Percentiles rank a stretch among this genome's conserved stretches.
phyloP scores from a whole-genome alignment of 1,140 invertebrate species.

The Bacillus rossius region DNA sequence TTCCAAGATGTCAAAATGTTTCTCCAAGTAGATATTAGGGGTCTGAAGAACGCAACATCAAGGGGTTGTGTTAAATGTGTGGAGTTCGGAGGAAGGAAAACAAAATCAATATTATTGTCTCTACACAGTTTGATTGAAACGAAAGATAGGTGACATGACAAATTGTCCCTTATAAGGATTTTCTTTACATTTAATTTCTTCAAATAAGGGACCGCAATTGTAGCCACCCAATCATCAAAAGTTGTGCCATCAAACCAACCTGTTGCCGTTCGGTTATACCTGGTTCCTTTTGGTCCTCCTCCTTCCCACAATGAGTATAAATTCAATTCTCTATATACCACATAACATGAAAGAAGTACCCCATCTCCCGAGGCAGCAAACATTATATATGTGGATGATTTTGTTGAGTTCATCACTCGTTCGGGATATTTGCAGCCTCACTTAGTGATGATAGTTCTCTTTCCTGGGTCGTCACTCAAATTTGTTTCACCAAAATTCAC shows the following conservation, averaged over 20 bases:
- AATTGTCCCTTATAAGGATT: not conserved
- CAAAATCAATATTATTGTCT: conserved; percentile 18
- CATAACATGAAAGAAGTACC: conserved; percentile 13
- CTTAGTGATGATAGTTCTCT: no score
- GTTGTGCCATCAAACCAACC: conserved; percentile 27
- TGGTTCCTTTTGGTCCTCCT: conserved; percentile 15
- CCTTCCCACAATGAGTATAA: conserved; percentile 24
- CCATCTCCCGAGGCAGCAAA: conserved; percentile 27
- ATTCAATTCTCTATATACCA: conserved; percentile 25
- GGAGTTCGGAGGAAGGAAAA: conserved; percentile 14
- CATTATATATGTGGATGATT: conserved; percentile 36
- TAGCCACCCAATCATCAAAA: conserved; percentile 27
- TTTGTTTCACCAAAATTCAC: no score
- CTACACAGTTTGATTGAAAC: conserved; percentile 19
- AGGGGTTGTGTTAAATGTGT: not conserved
- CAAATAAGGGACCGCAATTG: conserved; percentile 13
- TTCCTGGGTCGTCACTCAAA: no score
- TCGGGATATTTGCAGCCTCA: conserved; percentile 39
- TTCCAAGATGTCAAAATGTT: no score
- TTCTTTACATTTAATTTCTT: conserved; percentile 13
- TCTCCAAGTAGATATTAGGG: no score
- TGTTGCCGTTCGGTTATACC: conserved; percentile 23
- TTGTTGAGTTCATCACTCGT: conserved; percentile 32
- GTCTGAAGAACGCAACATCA: no score
- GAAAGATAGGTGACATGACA: conserved; percentile 7